Percentiles rank a stretch among this genome's conserved stretches.
phyloP scores from a whole-genome alignment of 2,888 invertebrate species.

The Pycnomerus fuliginosus region DNA sequence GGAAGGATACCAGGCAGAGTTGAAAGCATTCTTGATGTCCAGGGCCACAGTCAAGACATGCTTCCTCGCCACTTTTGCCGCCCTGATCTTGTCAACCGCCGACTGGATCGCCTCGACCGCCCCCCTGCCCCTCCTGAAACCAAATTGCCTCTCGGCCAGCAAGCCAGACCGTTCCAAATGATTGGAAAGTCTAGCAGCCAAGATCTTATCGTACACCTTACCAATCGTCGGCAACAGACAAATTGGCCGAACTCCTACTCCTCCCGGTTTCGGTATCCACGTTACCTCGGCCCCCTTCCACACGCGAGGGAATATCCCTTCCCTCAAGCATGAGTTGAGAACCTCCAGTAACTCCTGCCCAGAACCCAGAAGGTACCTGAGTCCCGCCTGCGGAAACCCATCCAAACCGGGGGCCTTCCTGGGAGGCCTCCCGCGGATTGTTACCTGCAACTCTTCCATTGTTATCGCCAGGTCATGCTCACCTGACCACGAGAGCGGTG shows the following conservation, averaged over 20 bases:
- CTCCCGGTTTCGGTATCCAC: conserved; percentile 28
- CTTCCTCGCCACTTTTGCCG: background rate
- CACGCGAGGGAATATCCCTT: conserved; percentile 21
- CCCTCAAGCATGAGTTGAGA: conserved; percentile 24
- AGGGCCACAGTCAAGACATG: conserved; percentile 23
- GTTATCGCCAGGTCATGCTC: background rate
- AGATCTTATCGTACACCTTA: conserved; percentile 33
- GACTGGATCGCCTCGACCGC: conserved; percentile 33
- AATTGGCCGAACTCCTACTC: conserved; percentile 29
- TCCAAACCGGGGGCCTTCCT: conserved; percentile 21
- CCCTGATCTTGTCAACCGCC: too few relatives aligned
- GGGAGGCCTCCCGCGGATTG: conserved; percentile 5
- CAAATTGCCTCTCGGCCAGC: conserved; percentile 24
- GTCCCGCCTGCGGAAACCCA: conserved; percentile 18
- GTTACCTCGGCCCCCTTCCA: conserved; percentile 28
- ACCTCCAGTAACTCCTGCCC: conserved; percentile 18
- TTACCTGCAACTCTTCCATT: conserved; percentile 5
- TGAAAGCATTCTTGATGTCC: conserved; percentile 27
- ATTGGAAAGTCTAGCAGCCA: conserved; percentile 27
- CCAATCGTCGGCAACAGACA: conserved; percentile 33
- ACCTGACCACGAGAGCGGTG: background rate
- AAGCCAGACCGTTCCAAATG: conserved; percentile 26
- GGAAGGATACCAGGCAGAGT: conserved; percentile 20
- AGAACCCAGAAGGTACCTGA: too few relatives aligned
- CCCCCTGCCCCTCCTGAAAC: conserved; percentile 31